phyloP scores from a whole-genome alignment of 2,113 vertebrate species.

The Ammodytes marinus region DNA sequence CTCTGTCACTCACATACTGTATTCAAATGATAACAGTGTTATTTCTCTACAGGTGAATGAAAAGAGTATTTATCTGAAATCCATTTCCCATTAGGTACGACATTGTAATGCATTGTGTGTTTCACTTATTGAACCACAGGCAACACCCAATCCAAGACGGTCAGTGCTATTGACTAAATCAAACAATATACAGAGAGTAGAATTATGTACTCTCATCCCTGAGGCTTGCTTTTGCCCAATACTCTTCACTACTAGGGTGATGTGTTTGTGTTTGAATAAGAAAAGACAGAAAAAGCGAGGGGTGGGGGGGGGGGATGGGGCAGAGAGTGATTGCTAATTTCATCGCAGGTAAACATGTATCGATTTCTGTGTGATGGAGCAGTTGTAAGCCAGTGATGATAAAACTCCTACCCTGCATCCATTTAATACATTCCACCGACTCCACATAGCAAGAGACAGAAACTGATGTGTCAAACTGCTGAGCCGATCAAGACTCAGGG shows the following conservation, averaged over 20 bases:
- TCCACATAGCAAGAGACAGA: slow-evolving; percentile 1
- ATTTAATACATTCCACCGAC: slow-evolving; percentile 16
- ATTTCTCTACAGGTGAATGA: slow-evolving; percentile 15
- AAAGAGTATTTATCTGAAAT: slow-evolving; percentile 51
- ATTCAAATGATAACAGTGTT: background rate
- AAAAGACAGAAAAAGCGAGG: background rate
- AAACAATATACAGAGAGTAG: background rate
- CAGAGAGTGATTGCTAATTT: slow-evolving; percentile 52
- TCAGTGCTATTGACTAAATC: slow-evolving; percentile 41
- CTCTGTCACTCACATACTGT: background rate
- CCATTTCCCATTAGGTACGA: slow-evolving; percentile 50
- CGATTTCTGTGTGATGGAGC: slow-evolving; percentile 47
- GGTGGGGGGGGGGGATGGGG: background rate
- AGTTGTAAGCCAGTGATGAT: slow-evolving; percentile 31
- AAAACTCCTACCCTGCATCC: slow-evolving; percentile 22
- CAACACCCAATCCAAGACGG: background rate
- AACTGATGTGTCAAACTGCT: slow-evolving; percentile 5
- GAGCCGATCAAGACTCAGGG: background rate
- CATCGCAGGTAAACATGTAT: slow-evolving; percentile 53
- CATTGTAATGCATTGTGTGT: slow-evolving; percentile 22
- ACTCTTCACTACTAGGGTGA: slow-evolving; percentile 2
- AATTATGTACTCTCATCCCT: background rate
- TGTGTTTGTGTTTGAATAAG: slow-evolving; percentile 21
- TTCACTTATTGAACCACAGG: slow-evolving; percentile 34
- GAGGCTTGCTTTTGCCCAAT: slow-evolving; percentile 7